These are phyloP conservation scores for Rhagoletis zephyria DNA, from an alignment of 1,140 invertebrate genomes.

Conservation along the genomic window DNA sequence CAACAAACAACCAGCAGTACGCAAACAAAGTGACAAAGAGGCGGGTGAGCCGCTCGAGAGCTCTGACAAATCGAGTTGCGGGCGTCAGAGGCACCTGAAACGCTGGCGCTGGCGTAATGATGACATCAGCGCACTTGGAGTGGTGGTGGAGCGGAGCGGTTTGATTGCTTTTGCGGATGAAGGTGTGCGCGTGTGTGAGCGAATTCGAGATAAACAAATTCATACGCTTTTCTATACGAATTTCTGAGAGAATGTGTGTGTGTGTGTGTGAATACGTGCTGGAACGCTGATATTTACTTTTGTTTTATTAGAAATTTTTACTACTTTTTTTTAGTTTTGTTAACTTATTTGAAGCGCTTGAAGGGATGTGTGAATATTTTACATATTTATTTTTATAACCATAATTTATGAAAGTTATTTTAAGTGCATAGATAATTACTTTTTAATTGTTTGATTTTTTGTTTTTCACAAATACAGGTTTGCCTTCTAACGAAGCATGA, in stretches of 20 bases:
- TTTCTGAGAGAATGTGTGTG: not conserved
- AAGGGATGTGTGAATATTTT: not conserved
- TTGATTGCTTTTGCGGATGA: not conserved
- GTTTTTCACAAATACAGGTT: too few relatives aligned
- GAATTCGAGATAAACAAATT: not conserved
- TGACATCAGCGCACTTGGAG: slow-evolving; percentile 9
- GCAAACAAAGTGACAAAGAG: not conserved
- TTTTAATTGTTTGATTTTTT: too few relatives aligned
- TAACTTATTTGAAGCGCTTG: not conserved
- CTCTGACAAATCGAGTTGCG: not conserved
- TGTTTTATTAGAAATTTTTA: not conserved
- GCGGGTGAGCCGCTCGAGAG: not conserved
- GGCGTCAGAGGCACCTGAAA: not conserved
- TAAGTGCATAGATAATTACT: too few relatives aligned
- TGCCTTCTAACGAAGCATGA: too few relatives aligned
- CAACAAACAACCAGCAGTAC: slow-evolving; percentile 9
- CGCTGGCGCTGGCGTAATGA: not conserved
- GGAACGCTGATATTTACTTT: slow-evolving; percentile 1
- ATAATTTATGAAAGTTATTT: not conserved
- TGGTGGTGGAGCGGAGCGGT: not conserved
- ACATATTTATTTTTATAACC: not conserved
- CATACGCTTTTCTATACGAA: not conserved
- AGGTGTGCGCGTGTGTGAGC: not conserved
- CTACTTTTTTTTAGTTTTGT: not conserved
- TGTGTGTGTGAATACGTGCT: not conserved